Evolutionary conservation across 1,140 invertebrate genomes (phyloP).

Genomic region (Saccostrea echinata): DNA sequence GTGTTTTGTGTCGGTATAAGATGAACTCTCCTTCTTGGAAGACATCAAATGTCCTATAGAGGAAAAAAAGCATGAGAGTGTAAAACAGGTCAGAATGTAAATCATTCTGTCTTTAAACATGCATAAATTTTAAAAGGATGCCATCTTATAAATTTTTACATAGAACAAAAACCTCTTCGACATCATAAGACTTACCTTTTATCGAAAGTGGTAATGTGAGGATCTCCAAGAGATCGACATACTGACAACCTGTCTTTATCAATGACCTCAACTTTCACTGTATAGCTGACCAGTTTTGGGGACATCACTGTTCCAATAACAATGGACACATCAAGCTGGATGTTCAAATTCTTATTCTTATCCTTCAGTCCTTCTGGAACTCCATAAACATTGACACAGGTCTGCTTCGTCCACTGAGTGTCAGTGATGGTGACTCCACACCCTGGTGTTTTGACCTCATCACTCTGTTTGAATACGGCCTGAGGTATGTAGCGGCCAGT

Average conservation of each 20-base stretch:
- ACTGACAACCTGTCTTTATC: slow-evolving; percentile 65
- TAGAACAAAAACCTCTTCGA: background rate
- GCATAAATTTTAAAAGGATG: no score
- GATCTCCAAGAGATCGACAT: slow-evolving; percentile 73
- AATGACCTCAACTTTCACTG: slow-evolving; percentile 67
- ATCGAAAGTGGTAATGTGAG: slow-evolving; percentile 74
- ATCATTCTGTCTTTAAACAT: no score
- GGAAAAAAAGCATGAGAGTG: no score
- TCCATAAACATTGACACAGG: slow-evolving; percentile 63
- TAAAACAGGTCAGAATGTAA: no score
- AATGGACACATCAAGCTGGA: slow-evolving; percentile 45
- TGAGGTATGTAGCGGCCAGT: slow-evolving; percentile 57
- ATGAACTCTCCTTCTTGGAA: slow-evolving; percentile 72
- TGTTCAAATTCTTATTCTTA: slow-evolving; percentile 58
- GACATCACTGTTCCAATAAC: background rate
- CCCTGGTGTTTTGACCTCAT: slow-evolving; percentile 7
- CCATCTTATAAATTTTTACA: no score
- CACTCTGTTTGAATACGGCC: slow-evolving; percentile 59
- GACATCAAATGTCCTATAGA: slow-evolving; percentile 72
- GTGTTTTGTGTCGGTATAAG: slow-evolving; percentile 68
- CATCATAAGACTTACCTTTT: slow-evolving; percentile 55
- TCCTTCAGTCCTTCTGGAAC: slow-evolving; percentile 67
- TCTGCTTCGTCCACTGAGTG: slow-evolving; percentile 48
- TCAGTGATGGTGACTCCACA: slow-evolving; percentile 60
- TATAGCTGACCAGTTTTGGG: background rate